Conservation (phyloP, 2,888 invertebrate genomes). For the Nudaria mundana region DNA sequence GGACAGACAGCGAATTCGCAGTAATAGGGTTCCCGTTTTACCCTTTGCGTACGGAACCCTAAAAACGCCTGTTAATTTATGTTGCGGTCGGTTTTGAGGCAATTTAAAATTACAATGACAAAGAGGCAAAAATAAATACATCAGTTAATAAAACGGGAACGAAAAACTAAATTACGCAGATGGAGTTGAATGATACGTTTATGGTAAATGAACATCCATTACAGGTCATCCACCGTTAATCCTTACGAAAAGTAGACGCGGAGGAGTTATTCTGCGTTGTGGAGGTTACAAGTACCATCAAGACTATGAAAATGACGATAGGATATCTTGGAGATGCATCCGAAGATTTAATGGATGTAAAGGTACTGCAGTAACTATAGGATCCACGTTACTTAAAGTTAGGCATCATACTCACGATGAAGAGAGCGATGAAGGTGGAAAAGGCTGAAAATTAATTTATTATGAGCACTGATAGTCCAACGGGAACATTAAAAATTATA, state of each 20-base stretch:
- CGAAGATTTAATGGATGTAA: slow-evolving; percentile 32
- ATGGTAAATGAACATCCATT: background rate
- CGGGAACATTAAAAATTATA: too few species aligned
- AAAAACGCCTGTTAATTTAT: too few species aligned
- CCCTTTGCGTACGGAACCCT: too few species aligned
- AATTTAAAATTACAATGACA: too few species aligned
- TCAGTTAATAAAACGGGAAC: too few species aligned
- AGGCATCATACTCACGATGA: slow-evolving; percentile 24
- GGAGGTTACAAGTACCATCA: slow-evolving; percentile 30
- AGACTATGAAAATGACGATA: slow-evolving; percentile 23
- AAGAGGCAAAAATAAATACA: too few species aligned
- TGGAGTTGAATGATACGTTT: background rate
- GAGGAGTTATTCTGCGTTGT: slow-evolving; percentile 22
- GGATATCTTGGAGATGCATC: slow-evolving; percentile 31
- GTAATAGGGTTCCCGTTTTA: too few species aligned
- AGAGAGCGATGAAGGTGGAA: slow-evolving; percentile 12
- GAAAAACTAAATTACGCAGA: slow-evolving; percentile 1
- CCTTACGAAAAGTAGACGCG: slow-evolving; percentile 27
- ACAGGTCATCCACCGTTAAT: slow-evolving; percentile 6
- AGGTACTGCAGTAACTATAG: slow-evolving; percentile 27
- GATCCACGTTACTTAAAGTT: slow-evolving; percentile 13
- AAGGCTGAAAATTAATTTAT: slow-evolving; percentile 1
- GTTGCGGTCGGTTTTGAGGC: too few species aligned
- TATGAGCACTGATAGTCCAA: too few species aligned
- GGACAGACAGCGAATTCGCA: too few species aligned